Evolutionary conservation across 1,140 invertebrate genomes (phyloP).

Genomic region (Magallana angulata): DNA sequence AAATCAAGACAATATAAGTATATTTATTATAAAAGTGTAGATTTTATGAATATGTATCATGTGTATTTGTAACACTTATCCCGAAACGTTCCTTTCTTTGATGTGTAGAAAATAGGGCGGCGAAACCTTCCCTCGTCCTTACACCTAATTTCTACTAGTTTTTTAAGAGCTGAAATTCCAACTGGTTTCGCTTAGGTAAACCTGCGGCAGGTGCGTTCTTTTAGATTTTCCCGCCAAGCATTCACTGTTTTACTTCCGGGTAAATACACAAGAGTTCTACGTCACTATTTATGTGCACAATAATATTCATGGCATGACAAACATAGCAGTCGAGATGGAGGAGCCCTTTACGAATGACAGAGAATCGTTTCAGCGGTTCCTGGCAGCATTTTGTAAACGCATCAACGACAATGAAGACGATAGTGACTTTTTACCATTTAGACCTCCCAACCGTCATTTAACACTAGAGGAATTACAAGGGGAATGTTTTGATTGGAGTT

Average conservation of each 20-base stretch:
- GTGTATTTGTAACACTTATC: too few species aligned
- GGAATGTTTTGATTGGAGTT: slow-evolving; percentile 86
- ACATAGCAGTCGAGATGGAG: slow-evolving; percentile 63
- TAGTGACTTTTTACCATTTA: slow-evolving; percentile 87
- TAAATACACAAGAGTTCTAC: slow-evolving; percentile 14
- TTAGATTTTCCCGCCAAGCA: not conserved
- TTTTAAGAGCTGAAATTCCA: too few species aligned
- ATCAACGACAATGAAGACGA: slow-evolving; percentile 54
- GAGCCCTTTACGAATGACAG: slow-evolving; percentile 60
- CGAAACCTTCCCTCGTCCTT: too few species aligned
- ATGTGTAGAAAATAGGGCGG: too few species aligned
- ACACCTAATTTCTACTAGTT: too few species aligned
- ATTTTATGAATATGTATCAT: too few species aligned
- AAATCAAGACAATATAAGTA: too few species aligned
- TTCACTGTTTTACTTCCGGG: not conserved
- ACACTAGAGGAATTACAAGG: slow-evolving; percentile 86
- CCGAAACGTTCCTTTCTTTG: too few species aligned
- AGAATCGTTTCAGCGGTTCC: slow-evolving; percentile 64
- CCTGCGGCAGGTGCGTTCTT: not conserved
- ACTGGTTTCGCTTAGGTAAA: too few species aligned
- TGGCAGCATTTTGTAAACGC: slow-evolving; percentile 66
- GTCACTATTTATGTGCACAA: slow-evolving; percentile 59
- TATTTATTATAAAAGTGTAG: too few species aligned
- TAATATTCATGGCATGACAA: slow-evolving; percentile 58
- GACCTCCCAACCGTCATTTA: slow-evolving; percentile 85